Base-by-base conservation (phyloP, 2,797 vertebrate species). In the Eulemur mongoz region DNA sequence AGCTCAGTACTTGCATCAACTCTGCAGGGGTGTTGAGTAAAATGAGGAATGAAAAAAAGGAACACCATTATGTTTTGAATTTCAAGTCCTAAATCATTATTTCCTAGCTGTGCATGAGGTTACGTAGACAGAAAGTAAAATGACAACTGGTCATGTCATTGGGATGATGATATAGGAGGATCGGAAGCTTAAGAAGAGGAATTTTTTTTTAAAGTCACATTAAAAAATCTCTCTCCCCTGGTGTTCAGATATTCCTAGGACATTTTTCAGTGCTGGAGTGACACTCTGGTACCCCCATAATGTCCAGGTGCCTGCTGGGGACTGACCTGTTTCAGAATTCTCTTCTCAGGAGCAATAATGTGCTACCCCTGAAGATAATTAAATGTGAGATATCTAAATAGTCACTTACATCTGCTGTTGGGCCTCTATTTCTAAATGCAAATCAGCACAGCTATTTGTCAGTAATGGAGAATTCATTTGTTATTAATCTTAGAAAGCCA, bases 11-110 rank as follows among this genome's bases (percentile, higher is more conserved):
- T 97, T 97, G 87, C 81, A 97, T 97, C 97, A 95, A 23, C 97
- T 95, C 98, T 91, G 96, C 98, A 98, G 97, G 98, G 93, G 97
- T 95, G 95, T 96, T 17, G 87, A 98, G 96, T 95, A 97, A 97
- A 97, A 97, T 98, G 96, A 98, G 78, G 95, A 97, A 96, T 40
- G 85, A n/a, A 59, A 72, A 93, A 76, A 95, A 81, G 61, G 70
- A 93, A 95, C 89, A 95, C 65, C 84, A 97, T 97, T 93, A 96
- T 98, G 98, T 93, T 98, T 98, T 98, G 97, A 98, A 98, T 98
- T 98, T 98, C 97, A 97, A 96, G 97, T 86, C 97, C 98, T 95
- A 95, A 98, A 96, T 97, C 96, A 97, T 97, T 98, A 98, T 98
- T 98, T 98, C 96, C 91, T 98, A 96, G 97, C 96, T 96, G 93